Percentiles rank a stretch among this genome's conserved stretches.
These are phyloP conservation scores for Pontoporia blainvillei DNA, from an alignment of 2,113 vertebrate species.

Conservation along the genomic window DNA sequence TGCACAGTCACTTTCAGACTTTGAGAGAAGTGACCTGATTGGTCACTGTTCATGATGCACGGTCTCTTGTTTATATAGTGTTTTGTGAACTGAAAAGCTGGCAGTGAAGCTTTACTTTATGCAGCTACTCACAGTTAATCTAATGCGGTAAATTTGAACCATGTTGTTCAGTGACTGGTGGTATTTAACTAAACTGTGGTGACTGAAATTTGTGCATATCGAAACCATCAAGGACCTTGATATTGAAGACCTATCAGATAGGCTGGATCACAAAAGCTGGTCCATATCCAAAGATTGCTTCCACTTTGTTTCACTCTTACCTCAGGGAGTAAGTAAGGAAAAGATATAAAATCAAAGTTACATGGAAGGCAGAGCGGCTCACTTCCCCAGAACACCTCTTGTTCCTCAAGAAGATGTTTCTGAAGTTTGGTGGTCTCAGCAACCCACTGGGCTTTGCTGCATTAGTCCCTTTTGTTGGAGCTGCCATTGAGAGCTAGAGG, in stretches of 20 bases:
- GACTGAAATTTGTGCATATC: neutral
- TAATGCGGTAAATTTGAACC: neutral
- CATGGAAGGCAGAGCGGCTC: neutral
- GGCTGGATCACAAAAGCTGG: neutral
- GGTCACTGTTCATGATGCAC: neutral
- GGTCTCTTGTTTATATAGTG: neutral
- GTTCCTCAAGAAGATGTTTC: neutral
- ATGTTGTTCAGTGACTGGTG: neutral
- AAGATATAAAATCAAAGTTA: conserved; percentile 12
- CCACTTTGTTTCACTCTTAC: neutral
- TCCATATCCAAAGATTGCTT: neutral
- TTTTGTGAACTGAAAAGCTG: neutral
- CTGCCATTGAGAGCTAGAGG: neutral
- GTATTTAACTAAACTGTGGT: neutral
- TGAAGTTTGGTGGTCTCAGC: neutral
- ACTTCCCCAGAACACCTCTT: neutral
- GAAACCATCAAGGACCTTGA: neutral
- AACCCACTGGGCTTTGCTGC: neutral
- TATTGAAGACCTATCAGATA: neutral
- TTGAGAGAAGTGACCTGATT: neutral
- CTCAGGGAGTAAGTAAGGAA: neutral
- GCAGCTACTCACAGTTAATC: neutral
- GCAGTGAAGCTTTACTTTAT: neutral
- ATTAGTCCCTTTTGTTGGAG: neutral
- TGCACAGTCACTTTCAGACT: neutral